Conservation (phyloP, 2,888 invertebrate species). For the Sthenelais limicola region DNA sequence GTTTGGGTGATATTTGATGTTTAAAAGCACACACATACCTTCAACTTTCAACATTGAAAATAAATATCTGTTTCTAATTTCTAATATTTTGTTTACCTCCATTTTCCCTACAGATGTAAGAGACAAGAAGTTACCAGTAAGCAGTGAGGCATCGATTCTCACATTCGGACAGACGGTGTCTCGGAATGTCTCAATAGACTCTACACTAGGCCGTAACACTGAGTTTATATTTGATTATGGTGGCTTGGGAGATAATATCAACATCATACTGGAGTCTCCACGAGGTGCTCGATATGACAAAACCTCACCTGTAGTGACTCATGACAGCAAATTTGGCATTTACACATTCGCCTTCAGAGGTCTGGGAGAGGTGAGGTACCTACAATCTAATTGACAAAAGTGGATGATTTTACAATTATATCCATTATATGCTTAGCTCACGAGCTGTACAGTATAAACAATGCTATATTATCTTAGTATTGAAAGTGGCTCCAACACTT, state of each 20-base stretch:
- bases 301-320: not conserved
- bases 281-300: conserved; percentile 29
- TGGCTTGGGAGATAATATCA: not conserved
- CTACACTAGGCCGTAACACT: conserved; percentile 71
- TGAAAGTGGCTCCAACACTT: too few relatives aligned
- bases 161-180: not conserved
- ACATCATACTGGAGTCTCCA: conserved; percentile 41
- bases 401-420: too few relatives aligned
- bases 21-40: too few relatives aligned
- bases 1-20: too few relatives aligned
- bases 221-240: conserved; percentile 46
- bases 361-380: conserved; percentile 39
- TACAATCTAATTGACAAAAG: too few relatives aligned
- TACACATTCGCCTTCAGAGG: conserved; percentile 38
- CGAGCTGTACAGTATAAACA: too few relatives aligned
- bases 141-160: conserved; percentile 35
- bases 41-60: not conserved
- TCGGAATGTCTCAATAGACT: conserved; percentile 76
- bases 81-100: not conserved
- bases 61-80: not conserved
- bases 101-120: conserved; percentile 39
- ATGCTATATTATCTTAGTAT: too few relatives aligned
- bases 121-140: conserved; percentile 35
- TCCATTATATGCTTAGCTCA: too few relatives aligned
- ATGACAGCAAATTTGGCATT: conserved; percentile 38